Base-by-base conservation (phyloP, 2,888 invertebrate species). In the Oscheius sp. region DNA sequence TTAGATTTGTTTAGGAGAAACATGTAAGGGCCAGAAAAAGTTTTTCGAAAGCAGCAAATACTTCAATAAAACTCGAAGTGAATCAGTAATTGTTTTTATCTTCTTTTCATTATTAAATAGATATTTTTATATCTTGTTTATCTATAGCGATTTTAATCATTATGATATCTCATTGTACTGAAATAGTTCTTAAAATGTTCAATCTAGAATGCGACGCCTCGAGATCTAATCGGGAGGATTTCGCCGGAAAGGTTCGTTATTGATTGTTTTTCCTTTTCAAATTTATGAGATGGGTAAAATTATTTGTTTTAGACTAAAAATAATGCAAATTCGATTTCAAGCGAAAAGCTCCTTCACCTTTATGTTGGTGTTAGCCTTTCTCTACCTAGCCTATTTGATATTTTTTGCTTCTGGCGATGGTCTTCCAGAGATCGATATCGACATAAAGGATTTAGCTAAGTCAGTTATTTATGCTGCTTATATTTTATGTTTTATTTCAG, bases 331-430 rank as follows among this genome's bases (percentile, higher is more conserved):
- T 1, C 75, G 73, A 36, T 41, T 77, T 8, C 83, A 85, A 49
- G 64, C 77, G n/a, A 81, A 77, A 61, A 85, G 84, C 68, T 73
- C 75, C 14, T 73, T 78, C 41, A 74, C 75, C 5, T 68, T 73
- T 20, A 47, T 77, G 6, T 71, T 85, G 49, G 72, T 36, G 4
- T 44, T 72, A 6, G 78, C 75, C 44, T 85, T 85, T 59, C 6
- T 85, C 33, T 85, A 83, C 66, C 70, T 85, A 28, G 75, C 68
- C 4, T 82, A 78, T 70, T 64, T 83, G 26, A 78, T 85, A 41
- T 85, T 80, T 73, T 75, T 78, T 17, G 73, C 67, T 57, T 67
- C 72, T 17, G 74, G 80, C 9, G 80, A 82, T 67, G 75, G 70
- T 38, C 71, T 80, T 59, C 82, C 84, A 0, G 81, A 82, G 54